Conservation (phyloP, 2,113 vertebrate genomes). For the Lonchura striata region DNA sequence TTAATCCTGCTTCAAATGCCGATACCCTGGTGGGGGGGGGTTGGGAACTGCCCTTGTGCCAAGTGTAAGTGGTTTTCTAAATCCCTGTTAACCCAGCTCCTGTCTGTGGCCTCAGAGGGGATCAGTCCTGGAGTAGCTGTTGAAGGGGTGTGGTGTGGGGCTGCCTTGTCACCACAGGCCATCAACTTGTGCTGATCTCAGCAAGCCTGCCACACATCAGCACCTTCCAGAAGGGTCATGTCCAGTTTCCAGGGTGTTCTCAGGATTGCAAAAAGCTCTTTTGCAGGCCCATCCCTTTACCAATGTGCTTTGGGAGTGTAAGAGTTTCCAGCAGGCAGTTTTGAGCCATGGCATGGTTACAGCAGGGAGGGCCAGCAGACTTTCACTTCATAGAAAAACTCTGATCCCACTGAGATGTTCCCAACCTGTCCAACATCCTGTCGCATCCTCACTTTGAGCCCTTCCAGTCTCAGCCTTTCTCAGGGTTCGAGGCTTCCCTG, state of each 20-base stretch:
- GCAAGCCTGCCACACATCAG: neutral
- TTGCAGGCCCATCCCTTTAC: neutral
- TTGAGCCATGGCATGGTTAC: neutral
- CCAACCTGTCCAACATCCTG: neutral
- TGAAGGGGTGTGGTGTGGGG: no score
- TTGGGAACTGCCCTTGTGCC: neutral
- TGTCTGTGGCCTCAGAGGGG: neutral
- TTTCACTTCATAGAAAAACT: neutral
- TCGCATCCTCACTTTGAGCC: neutral
- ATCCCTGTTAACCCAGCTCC: neutral
- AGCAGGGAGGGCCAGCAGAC: neutral
- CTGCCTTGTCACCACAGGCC: neutral
- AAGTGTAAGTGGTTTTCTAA: neutral
- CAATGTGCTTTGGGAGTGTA: rapidly evolving
- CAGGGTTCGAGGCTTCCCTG: neutral
- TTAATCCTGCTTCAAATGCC: neutral
- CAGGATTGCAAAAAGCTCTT: neutral
- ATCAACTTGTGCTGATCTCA: neutral
- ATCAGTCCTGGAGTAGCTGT: neutral
- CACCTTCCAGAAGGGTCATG: neutral
- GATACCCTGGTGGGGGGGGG: neutral
- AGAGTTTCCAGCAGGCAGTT: neutral
- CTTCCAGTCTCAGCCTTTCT: neutral
- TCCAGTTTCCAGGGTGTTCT: neutral
- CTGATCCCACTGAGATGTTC: neutral